phyloP scores from a whole-genome alignment of 2,888 invertebrate species.

The Papilio protenor region DNA sequence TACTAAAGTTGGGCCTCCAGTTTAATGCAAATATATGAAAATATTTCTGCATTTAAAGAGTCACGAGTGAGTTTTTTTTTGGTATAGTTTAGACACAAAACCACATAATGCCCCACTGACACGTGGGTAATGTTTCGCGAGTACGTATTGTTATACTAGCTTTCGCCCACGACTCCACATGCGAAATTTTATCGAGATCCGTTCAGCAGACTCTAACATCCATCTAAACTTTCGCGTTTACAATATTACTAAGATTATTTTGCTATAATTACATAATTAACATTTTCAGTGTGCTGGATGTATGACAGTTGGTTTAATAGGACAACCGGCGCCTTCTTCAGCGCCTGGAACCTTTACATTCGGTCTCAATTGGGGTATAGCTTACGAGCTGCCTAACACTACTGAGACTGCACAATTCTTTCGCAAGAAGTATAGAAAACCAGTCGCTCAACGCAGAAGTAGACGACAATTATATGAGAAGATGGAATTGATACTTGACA shows the following conservation, averaged over 20 bases:
- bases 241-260: neutral
- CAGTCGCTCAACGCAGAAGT: slow-evolving; percentile 84
- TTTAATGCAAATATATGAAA: too few species aligned
- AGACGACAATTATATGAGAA: slow-evolving; percentile 88
- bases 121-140: too few species aligned
- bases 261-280: neutral
- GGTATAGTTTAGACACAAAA: too few species aligned
- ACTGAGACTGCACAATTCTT: slow-evolving; percentile 74
- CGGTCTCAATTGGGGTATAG: slow-evolving; percentile 89
- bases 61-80: too few species aligned
- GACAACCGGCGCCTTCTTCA: slow-evolving; percentile 80
- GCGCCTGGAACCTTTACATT: slow-evolving; percentile 84
- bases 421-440: slow-evolving; percentile 64
- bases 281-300: slow-evolving; percentile 82
- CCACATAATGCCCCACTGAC: too few species aligned
- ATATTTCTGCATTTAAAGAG: too few species aligned
- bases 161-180: too few species aligned
- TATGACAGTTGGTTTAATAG: slow-evolving; percentile 84
- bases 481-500: slow-evolving; percentile 87
- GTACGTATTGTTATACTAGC: too few species aligned
- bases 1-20: too few species aligned
- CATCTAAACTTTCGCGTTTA: too few species aligned
- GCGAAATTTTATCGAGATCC: too few species aligned
- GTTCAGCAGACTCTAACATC: too few species aligned
- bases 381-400: slow-evolving; percentile 85